A percentile compares a stretch with the other conserved stretches of the same genome.
These are phyloP conservation scores for Macroteleia sp. DNA, from an alignment of 2,888 invertebrate species.

Conservation along the genomic window DNA sequence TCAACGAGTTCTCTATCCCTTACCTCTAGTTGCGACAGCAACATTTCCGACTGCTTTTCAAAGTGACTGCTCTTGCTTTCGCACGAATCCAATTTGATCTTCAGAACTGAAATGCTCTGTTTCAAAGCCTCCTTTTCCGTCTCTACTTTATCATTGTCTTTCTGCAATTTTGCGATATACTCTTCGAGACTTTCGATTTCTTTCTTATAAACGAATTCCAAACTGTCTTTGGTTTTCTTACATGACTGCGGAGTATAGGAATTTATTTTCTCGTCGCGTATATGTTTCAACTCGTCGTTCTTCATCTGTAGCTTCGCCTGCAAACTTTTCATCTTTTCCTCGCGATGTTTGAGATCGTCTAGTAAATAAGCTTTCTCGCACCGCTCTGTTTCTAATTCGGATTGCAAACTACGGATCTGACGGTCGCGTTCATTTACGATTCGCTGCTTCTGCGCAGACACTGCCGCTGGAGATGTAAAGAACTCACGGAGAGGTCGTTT, in stretches of 20 bases:
- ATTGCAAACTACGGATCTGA: constrained; percentile 85
- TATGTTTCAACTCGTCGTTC: constrained; percentile 78
- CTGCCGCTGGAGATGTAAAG: constrained; percentile 76
- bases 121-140: constrained; percentile 85
- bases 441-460: constrained; percentile 73
- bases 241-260: constrained; percentile 78
- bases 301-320: constrained; percentile 85
- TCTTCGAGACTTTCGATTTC: constrained; percentile 86
- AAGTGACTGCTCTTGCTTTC: constrained; percentile 71
- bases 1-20: constrained; percentile 76
- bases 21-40: constrained; percentile 70
- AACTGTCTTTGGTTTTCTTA: constrained; percentile 73
- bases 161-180: constrained; percentile 85
- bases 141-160: constrained; percentile 85
- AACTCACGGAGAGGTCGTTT: constrained; percentile 73
- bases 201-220: constrained; percentile 79
- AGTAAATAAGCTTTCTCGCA: constrained; percentile 87
- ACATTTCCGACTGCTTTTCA: constrained; percentile 71
- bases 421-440: constrained; percentile 82
- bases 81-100: constrained; percentile 61
- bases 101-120: constrained; percentile 76
- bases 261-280: constrained; percentile 77
- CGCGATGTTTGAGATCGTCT: constrained; percentile 86
- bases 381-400: constrained; percentile 87
- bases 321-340: constrained; percentile 85